A percentile compares a stretch with the other conserved stretches of the same genome.
These are phyloP conservation scores for Macquaria australasica DNA, from an alignment of 2,113 vertebrate species.

Conservation along the genomic window DNA sequence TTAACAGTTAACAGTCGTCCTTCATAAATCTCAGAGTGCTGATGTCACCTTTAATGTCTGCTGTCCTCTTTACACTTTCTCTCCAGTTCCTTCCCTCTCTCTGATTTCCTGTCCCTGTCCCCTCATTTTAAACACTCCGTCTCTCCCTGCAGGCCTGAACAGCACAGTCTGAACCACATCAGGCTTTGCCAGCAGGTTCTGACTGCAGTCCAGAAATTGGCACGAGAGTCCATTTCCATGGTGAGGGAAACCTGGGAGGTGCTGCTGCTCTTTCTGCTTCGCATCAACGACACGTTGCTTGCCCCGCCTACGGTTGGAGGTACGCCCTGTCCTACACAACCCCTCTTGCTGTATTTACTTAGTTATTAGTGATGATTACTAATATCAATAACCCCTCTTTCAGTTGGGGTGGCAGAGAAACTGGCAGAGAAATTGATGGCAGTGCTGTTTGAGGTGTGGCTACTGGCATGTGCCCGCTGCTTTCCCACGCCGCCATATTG, in stretches of 20 bases:
- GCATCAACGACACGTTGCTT: slow-evolving; percentile 94
- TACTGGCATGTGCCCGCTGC: slow-evolving; percentile 93
- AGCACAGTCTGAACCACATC: slow-evolving; percentile 91
- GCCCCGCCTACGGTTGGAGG: slow-evolving; percentile 94
- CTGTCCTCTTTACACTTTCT: background rate
- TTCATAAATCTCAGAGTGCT: background rate
- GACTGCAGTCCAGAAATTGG: slow-evolving; percentile 94
- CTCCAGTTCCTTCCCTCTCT: background rate
- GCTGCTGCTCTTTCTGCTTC: slow-evolving; percentile 94
- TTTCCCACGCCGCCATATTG: slow-evolving; percentile 97
- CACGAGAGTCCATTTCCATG: slow-evolving; percentile 92
- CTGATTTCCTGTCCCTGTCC: background rate
- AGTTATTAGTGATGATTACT: background rate
- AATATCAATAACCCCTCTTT: slow-evolving; percentile 25
- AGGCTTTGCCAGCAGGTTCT: slow-evolving; percentile 95
- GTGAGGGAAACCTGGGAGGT: slow-evolving; percentile 98
- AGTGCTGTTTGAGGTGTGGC: slow-evolving; percentile 96
- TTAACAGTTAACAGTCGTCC: background rate
- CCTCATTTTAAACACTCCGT: background rate
- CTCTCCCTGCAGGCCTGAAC: slow-evolving; percentile 85
- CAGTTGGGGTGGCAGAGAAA: slow-evolving; percentile 95
- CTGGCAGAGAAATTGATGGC: slow-evolving; percentile 95
- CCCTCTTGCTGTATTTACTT: background rate
- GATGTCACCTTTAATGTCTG: background rate
- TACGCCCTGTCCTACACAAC: slow-evolving; percentile 59